Conservation (phyloP, 2,113 vertebrate species). For the Mohoua ochrocephala region DNA sequence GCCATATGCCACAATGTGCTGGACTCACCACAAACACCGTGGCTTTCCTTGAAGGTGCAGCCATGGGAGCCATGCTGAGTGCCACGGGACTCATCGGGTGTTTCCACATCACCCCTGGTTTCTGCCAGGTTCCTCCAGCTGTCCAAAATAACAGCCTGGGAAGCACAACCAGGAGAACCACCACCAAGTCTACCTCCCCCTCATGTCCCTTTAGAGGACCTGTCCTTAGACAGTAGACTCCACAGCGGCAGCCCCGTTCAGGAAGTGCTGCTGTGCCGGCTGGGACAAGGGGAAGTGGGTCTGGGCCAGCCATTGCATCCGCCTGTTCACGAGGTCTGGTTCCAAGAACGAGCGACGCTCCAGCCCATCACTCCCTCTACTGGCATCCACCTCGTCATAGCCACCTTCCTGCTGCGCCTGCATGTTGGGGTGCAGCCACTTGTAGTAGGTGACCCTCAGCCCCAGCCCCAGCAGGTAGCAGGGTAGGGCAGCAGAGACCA, state of each 20-base stretch:
- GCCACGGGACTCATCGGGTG: fast-evolving
- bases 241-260: not conserved
- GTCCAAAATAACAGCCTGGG: not conserved
- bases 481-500: constrained; percentile 48
- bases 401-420: not conserved
- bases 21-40: fast-evolving
- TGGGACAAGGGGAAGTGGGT: not conserved
- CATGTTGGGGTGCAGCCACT: constrained; percentile 78
- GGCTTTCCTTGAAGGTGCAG: not conserved
- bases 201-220: not conserved
- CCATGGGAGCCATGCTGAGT: not conserved
- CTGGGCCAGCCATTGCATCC: constrained; percentile 27
- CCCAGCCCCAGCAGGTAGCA: constrained; percentile 78
- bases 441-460: constrained; percentile 82
- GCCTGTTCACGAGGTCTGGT: not conserved
- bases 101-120: not conserved
- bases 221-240: not conserved
- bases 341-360: fast-evolving
- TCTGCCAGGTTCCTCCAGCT: not conserved
- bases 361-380: fast-evolving
- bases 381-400: not conserved
- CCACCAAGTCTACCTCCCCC: fast-evolving
- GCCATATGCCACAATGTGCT: not conserved
- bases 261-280: fast-evolving
- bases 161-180: not conserved